Conservation (phyloP, 2,888 invertebrate genomes). For the Rhopalosiphum nymphaeae region DNA sequence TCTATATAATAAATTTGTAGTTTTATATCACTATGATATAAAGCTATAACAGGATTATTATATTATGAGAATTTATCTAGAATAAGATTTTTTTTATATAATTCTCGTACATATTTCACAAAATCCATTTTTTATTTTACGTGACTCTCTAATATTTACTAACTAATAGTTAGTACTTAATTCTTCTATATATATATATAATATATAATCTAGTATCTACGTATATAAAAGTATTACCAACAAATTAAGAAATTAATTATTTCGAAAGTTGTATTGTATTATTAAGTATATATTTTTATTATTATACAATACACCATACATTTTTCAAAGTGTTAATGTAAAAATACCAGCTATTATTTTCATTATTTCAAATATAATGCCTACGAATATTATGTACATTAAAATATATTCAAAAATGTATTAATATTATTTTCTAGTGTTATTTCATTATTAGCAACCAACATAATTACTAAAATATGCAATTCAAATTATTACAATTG, state of each 20-base stretch:
- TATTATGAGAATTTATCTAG: slow-evolving; percentile 12
- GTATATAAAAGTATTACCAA: background rate
- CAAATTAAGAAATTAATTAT: background rate
- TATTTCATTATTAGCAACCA: background rate
- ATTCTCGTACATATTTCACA: background rate
- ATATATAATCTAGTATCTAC: no score
- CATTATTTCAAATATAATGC: background rate
- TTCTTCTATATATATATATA: background rate
- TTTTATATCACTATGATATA: background rate
- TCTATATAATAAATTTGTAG: background rate
- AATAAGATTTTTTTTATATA: slow-evolving; percentile 27
- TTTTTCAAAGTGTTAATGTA: background rate
- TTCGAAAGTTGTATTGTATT: background rate
- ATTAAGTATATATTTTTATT: background rate
- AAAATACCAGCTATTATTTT: background rate
- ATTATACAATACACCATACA: background rate
- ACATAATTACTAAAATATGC: background rate
- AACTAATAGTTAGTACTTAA: background rate
- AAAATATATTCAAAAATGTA: background rate
- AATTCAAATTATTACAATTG: background rate
- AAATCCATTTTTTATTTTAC: slow-evolving; percentile 3
- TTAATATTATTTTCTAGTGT: background rate
- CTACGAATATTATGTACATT: background rate
- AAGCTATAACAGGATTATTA: slow-evolving; percentile 38
- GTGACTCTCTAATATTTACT: slow-evolving; percentile 6